A percentile compares a stretch with the other conserved stretches of the same genome.
phyloP scores from a whole-genome alignment of 2,113 vertebrate species.

The Oncorhynchus tshawytscha region DNA sequence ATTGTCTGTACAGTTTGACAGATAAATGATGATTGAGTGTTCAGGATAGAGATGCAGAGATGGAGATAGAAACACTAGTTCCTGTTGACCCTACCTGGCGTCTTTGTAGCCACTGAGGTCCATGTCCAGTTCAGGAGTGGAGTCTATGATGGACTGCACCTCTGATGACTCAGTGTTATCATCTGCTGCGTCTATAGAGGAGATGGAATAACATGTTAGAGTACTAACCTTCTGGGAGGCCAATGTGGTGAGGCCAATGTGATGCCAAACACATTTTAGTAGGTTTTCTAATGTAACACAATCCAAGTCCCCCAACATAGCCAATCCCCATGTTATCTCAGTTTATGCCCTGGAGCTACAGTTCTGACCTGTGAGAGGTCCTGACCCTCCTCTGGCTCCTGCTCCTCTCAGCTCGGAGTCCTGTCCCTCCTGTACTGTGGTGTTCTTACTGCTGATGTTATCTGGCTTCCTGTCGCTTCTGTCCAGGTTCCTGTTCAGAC shows the following conservation, averaged over 20 bases:
- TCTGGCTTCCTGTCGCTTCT: constrained; percentile 68
- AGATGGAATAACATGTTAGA: neutral
- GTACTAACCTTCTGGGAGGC: too few relatives aligned
- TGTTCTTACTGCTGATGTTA: constrained; percentile 70
- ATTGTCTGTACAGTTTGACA: too few relatives aligned
- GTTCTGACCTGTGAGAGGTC: constrained; percentile 29
- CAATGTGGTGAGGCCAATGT: too few relatives aligned
- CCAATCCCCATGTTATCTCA: too few relatives aligned
- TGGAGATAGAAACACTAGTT: too few relatives aligned
- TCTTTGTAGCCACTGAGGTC: constrained; percentile 86
- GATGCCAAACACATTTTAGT: too few relatives aligned
- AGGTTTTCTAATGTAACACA: too few relatives aligned
- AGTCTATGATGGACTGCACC: constrained; percentile 96
- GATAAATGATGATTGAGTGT: neutral
- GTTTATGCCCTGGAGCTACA: neutral
- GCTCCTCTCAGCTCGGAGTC: neutral
- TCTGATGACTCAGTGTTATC: constrained; percentile 85
- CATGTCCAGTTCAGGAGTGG: constrained; percentile 97
- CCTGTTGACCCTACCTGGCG: constrained; percentile 77
- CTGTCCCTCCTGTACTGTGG: constrained; percentile 74
- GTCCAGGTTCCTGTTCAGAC: constrained; percentile 73
- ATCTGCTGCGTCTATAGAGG: constrained; percentile 73
- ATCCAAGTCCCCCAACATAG: too few relatives aligned
- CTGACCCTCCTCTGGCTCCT: neutral
- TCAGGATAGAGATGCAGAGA: neutral